Evolutionary conservation across 2,113 vertebrate genomes (phyloP), one percentile per base, ranked within the genome.

Genomic region (Percopsis transmontana): DNA sequence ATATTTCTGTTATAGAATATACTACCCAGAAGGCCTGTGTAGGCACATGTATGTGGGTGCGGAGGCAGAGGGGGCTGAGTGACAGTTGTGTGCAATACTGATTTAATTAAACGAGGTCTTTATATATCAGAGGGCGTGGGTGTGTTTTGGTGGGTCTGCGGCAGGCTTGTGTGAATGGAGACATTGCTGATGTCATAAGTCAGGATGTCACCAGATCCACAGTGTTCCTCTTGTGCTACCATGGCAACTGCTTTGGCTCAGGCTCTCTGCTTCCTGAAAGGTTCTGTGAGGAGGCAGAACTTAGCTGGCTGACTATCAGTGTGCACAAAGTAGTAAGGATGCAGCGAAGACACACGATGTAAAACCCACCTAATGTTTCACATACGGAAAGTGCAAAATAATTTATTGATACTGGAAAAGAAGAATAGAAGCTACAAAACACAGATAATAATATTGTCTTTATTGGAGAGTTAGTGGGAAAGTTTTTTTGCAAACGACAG

Each of bases 161-260:
- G 63, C 69, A 68, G 71, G 69, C 64, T 83, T 70, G 77, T 70
- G 69, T 56, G 68, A 83, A 12, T 21, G 57, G 57, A 70, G 70
- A 76, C 21, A 13, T 47, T 74, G 73, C 65, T 55, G 41, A 48
- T 72, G 82, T 79, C 71, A 48, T 64, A 73, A 72, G 60, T 80
- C 66, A 77, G 47, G 48, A 50, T 70, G 65, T 71, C 59, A 58
- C n/a, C 0, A 62, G 71, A 41, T 42, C 83, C 81, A 75, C 58
- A 54, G 15, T 68, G 41, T 47, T 85, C 70, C 68, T 78, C 47
- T 51, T 33, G 56, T 77, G 89, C 83, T 90, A 70, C 89, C 87
- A 90, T 90, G 89, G 87, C 86, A 90, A 90, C 87, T 79, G 81
- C 77, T 11, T 16, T 40, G 55, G 33, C 23, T 75, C 67, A 72